Conservation (phyloP, 2,113 vertebrate genomes). For the Stegostoma tigrinum region DNA sequence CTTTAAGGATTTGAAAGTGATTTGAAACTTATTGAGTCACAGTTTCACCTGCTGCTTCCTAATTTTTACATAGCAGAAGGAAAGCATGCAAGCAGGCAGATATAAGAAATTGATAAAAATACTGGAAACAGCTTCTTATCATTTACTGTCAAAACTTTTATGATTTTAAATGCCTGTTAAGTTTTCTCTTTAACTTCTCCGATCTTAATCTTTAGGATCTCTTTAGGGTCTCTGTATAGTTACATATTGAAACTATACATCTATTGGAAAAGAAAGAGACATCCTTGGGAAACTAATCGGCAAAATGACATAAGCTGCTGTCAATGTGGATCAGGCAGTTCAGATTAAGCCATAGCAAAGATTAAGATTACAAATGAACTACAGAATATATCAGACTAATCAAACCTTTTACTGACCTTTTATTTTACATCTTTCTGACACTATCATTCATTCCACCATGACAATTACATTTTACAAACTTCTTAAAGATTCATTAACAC, state of each 20-base stretch:
- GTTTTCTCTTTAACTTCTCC: neutral
- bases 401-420: too few relatives aligned
- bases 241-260: neutral
- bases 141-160: neutral
- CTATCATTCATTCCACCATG: neutral
- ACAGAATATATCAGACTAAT: neutral
- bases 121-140: neutral
- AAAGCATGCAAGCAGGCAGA: too few relatives aligned
- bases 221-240: neutral
- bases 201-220: neutral
- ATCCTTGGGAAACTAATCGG: neutral
- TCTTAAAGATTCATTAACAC: too few relatives aligned
- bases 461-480: neutral
- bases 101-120: too few relatives aligned
- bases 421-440: neutral
- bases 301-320: neutral
- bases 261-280: neutral
- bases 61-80: too few relatives aligned
- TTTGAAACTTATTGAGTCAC: too few relatives aligned
- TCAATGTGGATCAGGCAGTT: neutral
- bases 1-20: too few relatives aligned
- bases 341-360: neutral
- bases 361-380: neutral
- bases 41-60: too few relatives aligned
- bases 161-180: too few relatives aligned